These are phyloP conservation scores for Myripristis jacobus DNA, from an alignment of 2,797 vertebrate genomes.

Conservation along the genomic window DNA sequence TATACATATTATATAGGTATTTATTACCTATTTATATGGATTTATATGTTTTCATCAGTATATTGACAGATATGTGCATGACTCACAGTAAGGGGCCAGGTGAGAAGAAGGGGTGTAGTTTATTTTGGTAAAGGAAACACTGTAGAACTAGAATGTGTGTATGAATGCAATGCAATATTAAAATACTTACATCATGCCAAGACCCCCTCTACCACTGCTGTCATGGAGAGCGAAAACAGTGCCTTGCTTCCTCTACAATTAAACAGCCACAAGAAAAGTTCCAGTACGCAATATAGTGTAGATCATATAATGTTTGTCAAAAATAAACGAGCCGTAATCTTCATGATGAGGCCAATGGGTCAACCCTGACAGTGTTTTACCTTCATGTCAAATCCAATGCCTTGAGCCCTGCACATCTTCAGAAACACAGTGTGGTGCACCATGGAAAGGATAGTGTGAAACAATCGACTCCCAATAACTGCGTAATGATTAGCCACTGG, in stretches of 20 bases:
- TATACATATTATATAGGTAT: too few relatives aligned
- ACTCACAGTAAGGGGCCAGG: not conserved
- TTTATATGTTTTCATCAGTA: not conserved
- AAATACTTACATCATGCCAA: constrained; percentile 93
- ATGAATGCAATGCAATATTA: not conserved
- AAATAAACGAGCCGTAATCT: not conserved
- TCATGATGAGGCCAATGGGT: not conserved
- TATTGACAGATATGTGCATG: not conserved
- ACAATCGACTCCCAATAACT: constrained; percentile 84
- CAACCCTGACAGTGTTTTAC: constrained; percentile 71
- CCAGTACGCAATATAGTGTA: not conserved
- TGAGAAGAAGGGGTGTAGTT: constrained; percentile 58
- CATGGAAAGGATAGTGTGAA: constrained; percentile 85
- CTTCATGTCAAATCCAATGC: constrained; percentile 89
- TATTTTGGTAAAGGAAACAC: constrained; percentile 49
- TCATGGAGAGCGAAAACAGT: constrained; percentile 88
- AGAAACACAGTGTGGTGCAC: constrained; percentile 86
- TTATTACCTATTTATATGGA: too few relatives aligned
- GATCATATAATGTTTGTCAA: not conserved
- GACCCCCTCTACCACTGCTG: constrained; percentile 77
- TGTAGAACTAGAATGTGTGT: constrained; percentile 71
- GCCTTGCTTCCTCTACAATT: constrained; percentile 87
- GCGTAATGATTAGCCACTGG: constrained; percentile 73
- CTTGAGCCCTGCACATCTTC: constrained; percentile 85
- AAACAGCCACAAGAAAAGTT: constrained; percentile 32